These are phyloP conservation scores for Epinotia nisella DNA, from an alignment of 2,888 invertebrate species.

Conservation along the genomic window DNA sequence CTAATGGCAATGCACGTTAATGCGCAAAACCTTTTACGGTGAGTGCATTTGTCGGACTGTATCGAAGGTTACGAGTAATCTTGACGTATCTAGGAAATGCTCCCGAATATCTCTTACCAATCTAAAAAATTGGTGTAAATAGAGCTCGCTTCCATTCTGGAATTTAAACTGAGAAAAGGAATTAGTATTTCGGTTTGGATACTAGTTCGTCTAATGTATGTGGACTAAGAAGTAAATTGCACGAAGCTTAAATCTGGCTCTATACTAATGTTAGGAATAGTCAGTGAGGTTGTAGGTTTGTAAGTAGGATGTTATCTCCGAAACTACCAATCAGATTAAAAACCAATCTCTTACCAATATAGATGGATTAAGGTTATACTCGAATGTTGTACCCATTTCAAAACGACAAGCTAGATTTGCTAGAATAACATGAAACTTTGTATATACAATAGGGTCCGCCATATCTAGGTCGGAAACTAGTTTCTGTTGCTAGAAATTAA, in stretches of 20 bases:
- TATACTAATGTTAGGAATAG: too few species aligned
- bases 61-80: slow-evolving; percentile 17
- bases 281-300: too few species aligned
- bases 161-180: background rate
- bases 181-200: background rate
- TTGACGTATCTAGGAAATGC: slow-evolving; percentile 18
- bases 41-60: slow-evolving; percentile 24
- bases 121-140: background rate
- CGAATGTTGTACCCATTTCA: too few species aligned
- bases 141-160: background rate
- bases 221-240: slow-evolving; percentile 4
- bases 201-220: background rate
- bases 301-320: too few species aligned
- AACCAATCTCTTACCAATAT: too few species aligned
- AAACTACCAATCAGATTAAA: too few species aligned
- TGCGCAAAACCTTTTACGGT: slow-evolving; percentile 40
- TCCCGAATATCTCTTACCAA: background rate
- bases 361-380: too few species aligned
- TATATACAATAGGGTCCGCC: too few species aligned
- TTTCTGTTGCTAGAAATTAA: too few species aligned
- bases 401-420: too few species aligned
- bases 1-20: slow-evolving; percentile 37
- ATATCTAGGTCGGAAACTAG: too few species aligned
- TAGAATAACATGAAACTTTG: too few species aligned
- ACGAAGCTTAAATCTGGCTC: background rate